Evolutionary conservation across 2,797 vertebrate genomes (phyloP), one percentile per base, ranked within the genome.

Genomic region (Leucoraja ocellata): DNA sequence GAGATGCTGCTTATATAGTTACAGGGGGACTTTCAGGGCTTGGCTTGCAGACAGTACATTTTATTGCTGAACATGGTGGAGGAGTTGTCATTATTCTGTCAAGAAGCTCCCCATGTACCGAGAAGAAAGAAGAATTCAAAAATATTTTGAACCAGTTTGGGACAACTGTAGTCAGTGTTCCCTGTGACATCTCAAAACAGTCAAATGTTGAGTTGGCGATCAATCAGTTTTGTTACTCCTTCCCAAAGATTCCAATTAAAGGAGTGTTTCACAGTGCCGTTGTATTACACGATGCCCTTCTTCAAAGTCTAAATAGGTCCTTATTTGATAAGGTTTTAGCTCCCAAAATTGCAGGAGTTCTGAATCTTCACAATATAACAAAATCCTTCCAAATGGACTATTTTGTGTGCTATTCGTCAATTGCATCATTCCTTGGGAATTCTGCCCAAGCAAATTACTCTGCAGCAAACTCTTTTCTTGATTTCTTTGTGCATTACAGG

Each of bases 191-290:
- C 63, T 95, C 96, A 58, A 91, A 71, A 0, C 94, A 93, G 81
- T 93, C 95, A 0, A 94, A 96, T 13, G 97, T 98, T 65, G 93
- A 96, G 91, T 95, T 94, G 84, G 96, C 95, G 61, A 94, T 98
- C 91, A 61, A 36, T 93, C 93, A n/a, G n/a, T 96, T 98, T 36
- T 65, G 84, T 0, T 94, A 95, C n/a, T 95, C 93, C 28, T 97
- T 97, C 93, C 94, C 94, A 6, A 94, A 95, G 32, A 95, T 92
- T 93, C 96, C 96, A 0, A 94, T 98, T 93, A 97, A 95, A 96
- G 97, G 97, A n/a, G 94, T 98, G 0, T 98, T 98, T 95, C 98
- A 98, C 94, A 97, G 98, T 93, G 97, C 97, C 10, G 97, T 97
- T 10, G 97, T 97, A 93, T 94, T 98, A 63, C 96, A 97, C 0